Percentiles rank a stretch among this genome's conserved stretches.
phyloP scores from a whole-genome alignment of 2,113 vertebrate species.

The Corythornis cristatus region DNA sequence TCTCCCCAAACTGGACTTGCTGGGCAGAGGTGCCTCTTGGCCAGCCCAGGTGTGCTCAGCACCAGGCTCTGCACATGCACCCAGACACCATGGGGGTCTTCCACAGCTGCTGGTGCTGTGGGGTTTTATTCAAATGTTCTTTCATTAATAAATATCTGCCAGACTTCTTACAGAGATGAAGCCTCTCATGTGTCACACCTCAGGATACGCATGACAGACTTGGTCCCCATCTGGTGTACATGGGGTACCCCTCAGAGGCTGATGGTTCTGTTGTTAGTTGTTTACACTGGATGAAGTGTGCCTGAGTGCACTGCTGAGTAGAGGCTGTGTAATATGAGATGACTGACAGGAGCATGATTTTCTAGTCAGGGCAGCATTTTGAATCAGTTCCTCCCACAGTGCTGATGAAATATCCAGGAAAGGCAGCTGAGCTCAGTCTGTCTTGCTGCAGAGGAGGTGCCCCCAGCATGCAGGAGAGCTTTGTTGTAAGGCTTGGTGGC shows the following conservation, averaged over 20 bases:
- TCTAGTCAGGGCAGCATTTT: neutral
- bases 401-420: neutral
- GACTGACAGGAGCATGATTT: neutral
- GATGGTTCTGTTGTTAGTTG: neutral
- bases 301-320: neutral
- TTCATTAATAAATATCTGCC: neutral
- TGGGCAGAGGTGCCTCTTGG: neutral
- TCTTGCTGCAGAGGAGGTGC: neutral
- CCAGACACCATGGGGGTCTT: rapidly evolving
- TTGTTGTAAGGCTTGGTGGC: neutral
- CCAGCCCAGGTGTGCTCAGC: neutral
- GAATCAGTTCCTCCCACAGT: neutral
- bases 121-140: neutral
- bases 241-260: neutral
- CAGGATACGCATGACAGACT: neutral
- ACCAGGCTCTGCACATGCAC: neutral
- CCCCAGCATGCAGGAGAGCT: neutral
- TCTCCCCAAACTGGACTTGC: neutral
- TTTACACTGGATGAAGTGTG: neutral
- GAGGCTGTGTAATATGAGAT: neutral
- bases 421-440: neutral
- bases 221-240: neutral
- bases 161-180: neutral
- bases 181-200: neutral
- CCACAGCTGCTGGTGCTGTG: neutral